Percentiles rank a stretch among this genome's conserved stretches.
These are phyloP conservation scores for Drosophila baimaii DNA, from an alignment of 1,140 invertebrate genomes.

Conservation along the genomic window DNA sequence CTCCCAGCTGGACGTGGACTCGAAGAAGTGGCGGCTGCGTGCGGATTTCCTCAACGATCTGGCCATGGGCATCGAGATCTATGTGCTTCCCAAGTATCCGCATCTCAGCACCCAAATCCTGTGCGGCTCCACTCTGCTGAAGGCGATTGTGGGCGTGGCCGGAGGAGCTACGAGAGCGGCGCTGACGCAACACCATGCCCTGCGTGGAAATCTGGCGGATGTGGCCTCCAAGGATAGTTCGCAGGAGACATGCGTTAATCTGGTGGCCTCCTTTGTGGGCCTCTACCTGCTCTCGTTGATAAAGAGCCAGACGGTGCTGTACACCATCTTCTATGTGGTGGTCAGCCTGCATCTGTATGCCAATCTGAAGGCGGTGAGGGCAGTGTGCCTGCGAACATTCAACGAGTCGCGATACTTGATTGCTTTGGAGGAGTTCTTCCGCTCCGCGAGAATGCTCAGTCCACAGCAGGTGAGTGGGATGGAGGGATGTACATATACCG, in stretches of 20 bases:
- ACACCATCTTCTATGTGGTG: constrained; percentile 89
- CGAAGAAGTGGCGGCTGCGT: constrained; percentile 97
- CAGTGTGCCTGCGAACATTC: constrained; percentile 90
- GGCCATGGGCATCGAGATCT: constrained; percentile 91
- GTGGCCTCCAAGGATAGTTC: constrained; percentile 98
- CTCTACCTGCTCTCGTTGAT: constrained; percentile 91
- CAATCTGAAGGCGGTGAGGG: constrained; percentile 93
- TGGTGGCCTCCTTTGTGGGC: constrained; percentile 91
- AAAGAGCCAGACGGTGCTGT: constrained; percentile 86
- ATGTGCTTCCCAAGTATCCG: constrained; percentile 88
- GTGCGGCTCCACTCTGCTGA: constrained; percentile 89
- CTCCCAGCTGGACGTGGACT: constrained; percentile 90
- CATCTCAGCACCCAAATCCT: constrained; percentile 87
- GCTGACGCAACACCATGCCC: constrained; percentile 95
- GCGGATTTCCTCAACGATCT: constrained; percentile 97
- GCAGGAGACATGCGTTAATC: constrained; percentile 97
- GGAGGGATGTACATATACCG: too few species aligned
- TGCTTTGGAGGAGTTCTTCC: constrained; percentile 87
- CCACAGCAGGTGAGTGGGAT: constrained; percentile 84
- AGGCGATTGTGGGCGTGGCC: constrained; percentile 94
- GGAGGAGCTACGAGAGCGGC: constrained; percentile 95
- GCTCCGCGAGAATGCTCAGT: constrained; percentile 84
- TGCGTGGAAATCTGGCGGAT: constrained; percentile 95
- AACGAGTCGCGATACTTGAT: constrained; percentile 91
- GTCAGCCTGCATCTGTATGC: constrained; percentile 93